Conservation (phyloP, 2,888 invertebrate species). For the Ophion ellenae region DNA sequence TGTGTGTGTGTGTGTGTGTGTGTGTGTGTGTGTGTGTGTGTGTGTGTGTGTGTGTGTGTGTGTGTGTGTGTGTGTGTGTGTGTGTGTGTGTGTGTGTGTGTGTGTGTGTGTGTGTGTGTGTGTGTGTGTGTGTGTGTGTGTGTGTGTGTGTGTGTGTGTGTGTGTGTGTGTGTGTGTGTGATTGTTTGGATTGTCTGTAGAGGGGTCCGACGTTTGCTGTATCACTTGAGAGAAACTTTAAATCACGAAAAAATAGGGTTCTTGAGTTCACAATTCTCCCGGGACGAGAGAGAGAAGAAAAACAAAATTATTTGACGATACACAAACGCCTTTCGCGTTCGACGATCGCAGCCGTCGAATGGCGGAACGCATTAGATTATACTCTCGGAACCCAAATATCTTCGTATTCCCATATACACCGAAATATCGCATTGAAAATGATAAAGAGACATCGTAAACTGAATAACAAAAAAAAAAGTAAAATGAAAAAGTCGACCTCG, state of each 20-base stretch:
- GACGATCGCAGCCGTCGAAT: slow-evolving; percentile 44
- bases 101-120: too few relatives aligned
- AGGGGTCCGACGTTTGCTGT: slow-evolving; percentile 12
- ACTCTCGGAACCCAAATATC: slow-evolving; percentile 30
- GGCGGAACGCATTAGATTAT: slow-evolving; percentile 42
- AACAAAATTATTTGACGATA: slow-evolving; percentile 11
- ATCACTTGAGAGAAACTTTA: slow-evolving; percentile 34
- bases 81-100: too few relatives aligned
- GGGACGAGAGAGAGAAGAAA: slow-evolving; percentile 37
- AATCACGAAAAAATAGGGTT: slow-evolving; percentile 44
- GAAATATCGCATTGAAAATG: slow-evolving; percentile 40
- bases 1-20: too few relatives aligned
- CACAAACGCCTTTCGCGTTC: slow-evolving; percentile 23
- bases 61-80: too few relatives aligned
- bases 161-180: too few relatives aligned
- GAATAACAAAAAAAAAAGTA: slow-evolving; percentile 7
- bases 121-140: too few relatives aligned
- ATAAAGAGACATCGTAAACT: slow-evolving; percentile 52
- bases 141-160: too few relatives aligned
- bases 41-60: too few relatives aligned
- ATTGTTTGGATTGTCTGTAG: too few relatives aligned
- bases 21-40: too few relatives aligned
- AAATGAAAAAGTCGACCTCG: not conserved
- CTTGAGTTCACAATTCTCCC: slow-evolving; percentile 9
- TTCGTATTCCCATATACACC: slow-evolving; percentile 21